These are phyloP conservation scores for Pachliopta kotzebuea DNA, from an alignment of 2,888 invertebrate genomes.

Conservation along the genomic window DNA sequence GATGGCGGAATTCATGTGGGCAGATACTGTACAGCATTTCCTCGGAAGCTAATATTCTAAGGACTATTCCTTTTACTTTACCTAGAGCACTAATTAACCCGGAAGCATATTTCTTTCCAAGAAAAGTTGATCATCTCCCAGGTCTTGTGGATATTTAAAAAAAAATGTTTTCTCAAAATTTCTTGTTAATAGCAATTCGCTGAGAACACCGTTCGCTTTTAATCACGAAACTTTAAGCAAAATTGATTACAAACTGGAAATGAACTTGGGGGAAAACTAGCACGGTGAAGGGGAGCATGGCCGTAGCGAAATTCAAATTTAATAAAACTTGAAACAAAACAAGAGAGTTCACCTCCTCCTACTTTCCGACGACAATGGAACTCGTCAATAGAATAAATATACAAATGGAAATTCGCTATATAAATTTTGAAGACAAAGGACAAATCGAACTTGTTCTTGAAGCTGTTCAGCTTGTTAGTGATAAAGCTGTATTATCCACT, in stretches of 20 bases:
- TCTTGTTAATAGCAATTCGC: neutral
- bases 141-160: neutral
- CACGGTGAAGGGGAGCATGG: constrained; percentile 2
- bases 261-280: constrained; percentile 11
- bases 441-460: neutral
- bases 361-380: constrained; percentile 18
- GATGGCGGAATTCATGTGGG: too few relatives aligned
- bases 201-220: constrained; percentile 4
- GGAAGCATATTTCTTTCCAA: neutral
- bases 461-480: constrained; percentile 1
- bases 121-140: neutral
- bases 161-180: neutral
- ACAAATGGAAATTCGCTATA: constrained; percentile 13
- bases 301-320: constrained; percentile 20
- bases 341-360: constrained; percentile 14
- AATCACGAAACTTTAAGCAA: constrained; percentile 23
- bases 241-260: constrained; percentile 27
- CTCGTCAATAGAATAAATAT: constrained; percentile 18
- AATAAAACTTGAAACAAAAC: constrained; percentile 12
- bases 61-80: too few relatives aligned
- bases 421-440: constrained; percentile 8
- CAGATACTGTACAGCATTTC: too few relatives aligned
- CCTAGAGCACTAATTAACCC: too few relatives aligned
- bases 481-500: neutral
- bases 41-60: too few relatives aligned